Conservation (phyloP, 2,888 invertebrate species). For the Tiphia femorata region DNA sequence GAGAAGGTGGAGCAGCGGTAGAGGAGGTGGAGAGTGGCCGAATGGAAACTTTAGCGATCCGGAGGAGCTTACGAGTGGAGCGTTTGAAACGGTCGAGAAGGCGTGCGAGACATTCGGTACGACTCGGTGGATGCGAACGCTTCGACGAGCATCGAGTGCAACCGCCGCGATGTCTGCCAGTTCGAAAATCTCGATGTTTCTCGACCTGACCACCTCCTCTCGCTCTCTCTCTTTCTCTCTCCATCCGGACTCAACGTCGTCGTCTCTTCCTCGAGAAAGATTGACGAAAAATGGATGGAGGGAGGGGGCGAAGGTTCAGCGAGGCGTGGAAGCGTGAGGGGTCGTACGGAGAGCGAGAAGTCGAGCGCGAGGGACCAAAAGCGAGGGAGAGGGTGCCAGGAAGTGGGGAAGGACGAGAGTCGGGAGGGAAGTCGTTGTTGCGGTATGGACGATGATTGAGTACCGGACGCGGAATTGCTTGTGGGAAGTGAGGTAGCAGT, state of each 20-base stretch:
- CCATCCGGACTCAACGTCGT: not conserved
- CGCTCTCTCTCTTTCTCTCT: not conserved
- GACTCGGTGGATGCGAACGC: no score
- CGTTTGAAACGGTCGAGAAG: no score
- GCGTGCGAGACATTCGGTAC: no score
- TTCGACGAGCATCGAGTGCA: not conserved
- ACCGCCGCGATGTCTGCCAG: not conserved
- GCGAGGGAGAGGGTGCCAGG: no score
- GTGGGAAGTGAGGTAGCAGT: conserved; percentile 6
- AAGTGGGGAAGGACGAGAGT: not conserved
- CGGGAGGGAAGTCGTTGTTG: conserved; percentile 4
- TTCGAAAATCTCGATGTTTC: conserved; percentile 1
- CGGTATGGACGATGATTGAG: conserved; percentile 22
- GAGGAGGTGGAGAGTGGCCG: no score
- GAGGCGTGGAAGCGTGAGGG: no score
- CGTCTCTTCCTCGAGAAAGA: not conserved
- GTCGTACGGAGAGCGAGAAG: no score
- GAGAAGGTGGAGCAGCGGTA: no score
- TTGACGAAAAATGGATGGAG: not conserved
- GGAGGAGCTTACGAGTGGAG: no score
- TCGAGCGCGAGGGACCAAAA: no score
- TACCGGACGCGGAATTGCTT: conserved; percentile 14
- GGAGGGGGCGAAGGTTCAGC: conserved; percentile 1
- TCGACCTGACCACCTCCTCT: not conserved
- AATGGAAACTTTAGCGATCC: no score